Evolutionary conservation across 2,888 invertebrate genomes (phyloP).

Genomic region (Tenthredo amoena): DNA sequence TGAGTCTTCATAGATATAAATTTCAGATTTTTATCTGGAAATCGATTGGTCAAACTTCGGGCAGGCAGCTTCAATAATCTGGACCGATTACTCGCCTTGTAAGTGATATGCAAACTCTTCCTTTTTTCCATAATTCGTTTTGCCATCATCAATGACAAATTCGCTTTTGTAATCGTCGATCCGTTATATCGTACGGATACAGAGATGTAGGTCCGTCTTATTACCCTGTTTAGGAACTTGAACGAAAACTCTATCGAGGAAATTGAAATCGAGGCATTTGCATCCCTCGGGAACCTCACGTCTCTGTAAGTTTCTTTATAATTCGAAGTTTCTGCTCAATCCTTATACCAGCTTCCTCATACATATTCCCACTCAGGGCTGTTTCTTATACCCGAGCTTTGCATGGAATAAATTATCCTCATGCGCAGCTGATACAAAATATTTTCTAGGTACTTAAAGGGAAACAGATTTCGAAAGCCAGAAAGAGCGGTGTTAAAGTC

Average conservation of each 20-base stretch:
- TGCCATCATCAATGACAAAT: background rate
- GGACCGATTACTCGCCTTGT: slow-evolving; percentile 76
- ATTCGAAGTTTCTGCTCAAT: background rate
- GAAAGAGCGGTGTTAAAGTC: slow-evolving; percentile 75
- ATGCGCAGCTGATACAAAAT: background rate
- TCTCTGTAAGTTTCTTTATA: slow-evolving; percentile 76
- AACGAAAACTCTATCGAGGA: slow-evolving; percentile 77
- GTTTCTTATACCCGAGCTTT: background rate
- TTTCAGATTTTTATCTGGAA: slow-evolving; percentile 79
- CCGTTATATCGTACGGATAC: background rate
- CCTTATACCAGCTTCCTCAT: background rate
- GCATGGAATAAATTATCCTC: background rate
- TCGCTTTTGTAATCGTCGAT: background rate
- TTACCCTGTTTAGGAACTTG: slow-evolving; percentile 74
- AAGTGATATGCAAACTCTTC: slow-evolving; percentile 66
- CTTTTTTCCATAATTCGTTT: background rate
- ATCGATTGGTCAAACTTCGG: slow-evolving; percentile 76
- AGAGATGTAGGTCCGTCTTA: background rate
- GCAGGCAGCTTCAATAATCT: slow-evolving; percentile 79
- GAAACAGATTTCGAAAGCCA: slow-evolving; percentile 75
- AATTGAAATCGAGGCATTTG: slow-evolving; percentile 77
- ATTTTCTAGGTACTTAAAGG: slow-evolving; percentile 68
- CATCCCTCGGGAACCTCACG: slow-evolving; percentile 77
- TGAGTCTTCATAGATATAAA: background rate
- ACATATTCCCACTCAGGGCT: background rate